Percentiles rank a stretch among this genome's conserved stretches.
These are phyloP conservation scores for Meghimatium bilineatum DNA, from an alignment of 2,888 invertebrate genomes.

Conservation along the genomic window DNA sequence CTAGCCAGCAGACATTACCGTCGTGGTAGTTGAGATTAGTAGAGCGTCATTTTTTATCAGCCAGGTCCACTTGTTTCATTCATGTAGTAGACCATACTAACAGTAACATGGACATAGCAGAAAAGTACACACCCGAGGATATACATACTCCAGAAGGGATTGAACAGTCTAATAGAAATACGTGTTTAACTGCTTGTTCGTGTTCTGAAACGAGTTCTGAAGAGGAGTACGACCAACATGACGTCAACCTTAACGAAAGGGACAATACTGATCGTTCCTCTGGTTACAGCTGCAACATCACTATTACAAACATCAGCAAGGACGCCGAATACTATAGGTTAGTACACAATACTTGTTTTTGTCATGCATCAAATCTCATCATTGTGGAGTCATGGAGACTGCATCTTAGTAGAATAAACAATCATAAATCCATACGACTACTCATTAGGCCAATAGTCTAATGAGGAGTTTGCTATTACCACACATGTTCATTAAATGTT, in stretches of 20 bases:
- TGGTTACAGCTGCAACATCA: slow-evolving; percentile 28
- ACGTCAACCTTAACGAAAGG: neutral
- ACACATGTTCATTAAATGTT: too few species aligned
- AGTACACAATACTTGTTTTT: slow-evolving; percentile 1
- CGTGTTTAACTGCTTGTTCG: neutral
- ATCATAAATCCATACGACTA: too few species aligned
- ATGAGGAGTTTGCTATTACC: too few species aligned
- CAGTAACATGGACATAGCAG: slow-evolving; percentile 16
- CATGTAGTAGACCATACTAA: neutral
- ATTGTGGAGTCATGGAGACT: neutral
- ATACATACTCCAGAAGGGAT: neutral
- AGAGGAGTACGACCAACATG: neutral
- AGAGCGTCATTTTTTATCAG: neutral
- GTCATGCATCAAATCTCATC: neutral
- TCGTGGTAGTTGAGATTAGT: neutral
- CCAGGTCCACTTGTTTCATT: neutral
- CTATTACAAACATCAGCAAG: slow-evolving; percentile 43
- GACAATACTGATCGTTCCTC: neutral
- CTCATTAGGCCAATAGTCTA: too few species aligned
- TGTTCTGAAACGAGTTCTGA: slow-evolving; percentile 13
- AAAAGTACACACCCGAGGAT: neutral
- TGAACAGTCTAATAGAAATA: neutral
- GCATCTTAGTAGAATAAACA: too few species aligned
- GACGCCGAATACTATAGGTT: slow-evolving; percentile 40
- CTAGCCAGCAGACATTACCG: neutral